These are phyloP conservation scores for Drosophila birchii DNA, from an alignment of 2,888 invertebrate genomes.

Conservation along the genomic window DNA sequence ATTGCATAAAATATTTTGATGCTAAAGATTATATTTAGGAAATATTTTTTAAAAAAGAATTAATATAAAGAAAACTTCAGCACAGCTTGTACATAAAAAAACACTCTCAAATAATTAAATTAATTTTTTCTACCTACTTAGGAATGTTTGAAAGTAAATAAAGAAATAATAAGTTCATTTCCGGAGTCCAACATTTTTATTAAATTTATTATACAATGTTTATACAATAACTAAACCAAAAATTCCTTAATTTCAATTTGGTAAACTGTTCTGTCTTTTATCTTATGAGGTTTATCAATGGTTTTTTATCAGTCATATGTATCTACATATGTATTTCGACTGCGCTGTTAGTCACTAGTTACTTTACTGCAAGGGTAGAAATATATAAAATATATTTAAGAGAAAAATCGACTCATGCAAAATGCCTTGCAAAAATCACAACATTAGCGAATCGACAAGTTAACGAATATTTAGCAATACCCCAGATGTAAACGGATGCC, in stretches of 20 bases:
- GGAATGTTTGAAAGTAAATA: not conserved
- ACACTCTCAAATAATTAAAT: not conserved
- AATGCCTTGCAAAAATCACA: not conserved
- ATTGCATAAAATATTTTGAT: no score
- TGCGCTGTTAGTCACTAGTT: not conserved
- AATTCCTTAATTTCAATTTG: not conserved
- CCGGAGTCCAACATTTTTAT: no score
- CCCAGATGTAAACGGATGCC: slow-evolving; percentile 1
- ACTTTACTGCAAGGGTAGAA: no score
- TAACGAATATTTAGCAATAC: slow-evolving; percentile 1
- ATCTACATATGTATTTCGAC: not conserved
- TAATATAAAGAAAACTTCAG: not conserved
- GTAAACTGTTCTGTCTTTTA: not conserved
- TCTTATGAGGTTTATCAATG: not conserved
- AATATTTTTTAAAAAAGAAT: not conserved
- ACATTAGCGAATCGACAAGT: not conserved
- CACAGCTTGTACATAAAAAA: not conserved
- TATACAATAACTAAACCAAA: not conserved
- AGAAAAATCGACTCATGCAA: not conserved
- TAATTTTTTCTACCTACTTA: not conserved
- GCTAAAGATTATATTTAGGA: no score
- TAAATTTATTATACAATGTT: no score
- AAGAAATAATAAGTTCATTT: no score
- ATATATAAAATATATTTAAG: not conserved
- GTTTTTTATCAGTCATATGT: not conserved